Evolutionary conservation across 2,888 invertebrate genomes (phyloP), one percentile per base, ranked within the genome.

Genomic region (Clepsis dumicolana): DNA sequence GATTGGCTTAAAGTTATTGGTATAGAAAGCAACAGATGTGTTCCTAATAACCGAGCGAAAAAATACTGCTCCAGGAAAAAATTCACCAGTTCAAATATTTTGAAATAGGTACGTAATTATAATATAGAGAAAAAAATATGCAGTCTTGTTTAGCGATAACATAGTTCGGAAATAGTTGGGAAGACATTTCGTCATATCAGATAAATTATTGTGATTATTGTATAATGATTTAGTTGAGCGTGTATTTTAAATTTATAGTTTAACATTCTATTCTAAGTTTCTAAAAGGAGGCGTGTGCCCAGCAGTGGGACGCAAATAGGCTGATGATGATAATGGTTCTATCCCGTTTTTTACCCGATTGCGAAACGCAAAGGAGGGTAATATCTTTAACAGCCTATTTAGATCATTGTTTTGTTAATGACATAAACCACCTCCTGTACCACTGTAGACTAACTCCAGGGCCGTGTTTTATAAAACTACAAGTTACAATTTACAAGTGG

Each of bases 151-250:
- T 4, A 38, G 38, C 38, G 38, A n/a, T 18, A 44, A 18, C 16
- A 44, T 18, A 44, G 7, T 41, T 7, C 8, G 41, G 16, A 41
- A 41, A 41, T 41, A 18, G 41, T 16, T 4, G 44, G 16, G 7
- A 44, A 44, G 44, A 18, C 44, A 12, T 48, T 48, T 48, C 12
- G 3, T 21, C 48, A 48, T 48, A 48, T 48, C 48, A 48, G 21
- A 48, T 48, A n/a, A n/a, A n/a, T n/a, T n/a, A 21, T 48, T 48
- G 48, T 21, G 48, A 48, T 48, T 48, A n/a, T 14, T 25, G 24
- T 3, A 52, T 52, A 27, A n/a, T 25, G 52, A 4, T 50, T 50
- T 27, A 5, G 16, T 27, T 27, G 27, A 52, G 10, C 25, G 52
- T 18, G 48, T 48, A 48, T 48, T 48, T 48, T 21, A n/a, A 25